A percentile compares a stretch with the other conserved stretches of the same genome.
Evolutionary conservation across 2,113 vertebrate genomes (phyloP).

Genomic region (Myiopsitta monachus): DNA sequence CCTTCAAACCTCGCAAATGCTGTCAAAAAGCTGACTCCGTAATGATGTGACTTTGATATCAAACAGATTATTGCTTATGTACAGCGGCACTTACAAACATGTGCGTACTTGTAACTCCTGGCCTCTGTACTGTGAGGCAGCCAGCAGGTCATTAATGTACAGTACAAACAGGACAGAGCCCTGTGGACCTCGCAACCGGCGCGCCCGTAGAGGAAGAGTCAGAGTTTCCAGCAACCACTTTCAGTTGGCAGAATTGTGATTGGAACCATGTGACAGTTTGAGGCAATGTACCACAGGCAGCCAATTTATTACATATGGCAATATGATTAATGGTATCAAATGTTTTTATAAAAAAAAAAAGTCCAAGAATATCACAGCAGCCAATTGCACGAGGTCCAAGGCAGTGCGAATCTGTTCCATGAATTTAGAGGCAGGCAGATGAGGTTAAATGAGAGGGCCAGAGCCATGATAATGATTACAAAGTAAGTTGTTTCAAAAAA

Average conservation of each 20-base stretch:
- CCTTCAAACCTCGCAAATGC: constrained; percentile 34
- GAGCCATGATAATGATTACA: constrained; percentile 70
- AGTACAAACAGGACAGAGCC: background rate
- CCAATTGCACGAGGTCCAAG: constrained; percentile 72
- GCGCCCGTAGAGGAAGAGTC: constrained; percentile 48
- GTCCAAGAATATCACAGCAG: constrained; percentile 52
- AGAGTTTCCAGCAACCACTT: constrained; percentile 77
- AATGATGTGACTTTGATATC: constrained; percentile 60
- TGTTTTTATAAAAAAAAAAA: constrained; percentile 21
- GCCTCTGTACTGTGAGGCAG: constrained; percentile 29
- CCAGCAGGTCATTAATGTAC: constrained; percentile 52
- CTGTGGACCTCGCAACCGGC: background rate
- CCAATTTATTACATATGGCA: constrained; percentile 82
- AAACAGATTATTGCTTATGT: constrained; percentile 28
- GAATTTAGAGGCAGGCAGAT: constrained; percentile 74
- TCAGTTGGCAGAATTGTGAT: constrained; percentile 74
- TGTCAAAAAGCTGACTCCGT: constrained; percentile 30
- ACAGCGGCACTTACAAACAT: constrained; percentile 5
- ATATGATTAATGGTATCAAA: constrained; percentile 82
- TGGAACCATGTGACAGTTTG: constrained; percentile 79
- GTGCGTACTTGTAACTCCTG: background rate
- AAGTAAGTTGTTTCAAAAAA: constrained; percentile 67
- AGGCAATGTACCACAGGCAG: constrained; percentile 73
- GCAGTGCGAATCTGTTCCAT: constrained; percentile 70
- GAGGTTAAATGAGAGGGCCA: constrained; percentile 74